These are phyloP conservation scores for Tiphia femorata DNA, from an alignment of 2,888 invertebrate species.

Conservation along the genomic window DNA sequence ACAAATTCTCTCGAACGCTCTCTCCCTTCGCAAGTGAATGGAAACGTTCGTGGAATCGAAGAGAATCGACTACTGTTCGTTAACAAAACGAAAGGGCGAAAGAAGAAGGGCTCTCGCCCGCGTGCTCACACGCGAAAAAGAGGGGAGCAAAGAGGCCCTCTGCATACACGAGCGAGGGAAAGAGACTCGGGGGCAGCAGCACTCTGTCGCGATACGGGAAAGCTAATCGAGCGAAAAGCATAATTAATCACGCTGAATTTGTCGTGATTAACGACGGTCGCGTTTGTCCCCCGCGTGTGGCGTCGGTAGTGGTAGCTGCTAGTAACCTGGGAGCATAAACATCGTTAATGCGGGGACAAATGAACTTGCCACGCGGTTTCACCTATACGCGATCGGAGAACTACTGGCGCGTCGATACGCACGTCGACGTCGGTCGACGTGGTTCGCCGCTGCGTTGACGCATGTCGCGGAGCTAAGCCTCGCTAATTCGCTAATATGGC, in stretches of 20 bases:
- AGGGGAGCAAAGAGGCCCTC: conserved; percentile 3
- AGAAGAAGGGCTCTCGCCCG: conserved; percentile 10
- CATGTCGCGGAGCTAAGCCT: too few relatives aligned
- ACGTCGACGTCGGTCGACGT: too few relatives aligned
- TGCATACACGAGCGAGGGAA: conserved; percentile 8
- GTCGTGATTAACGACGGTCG: conserved; percentile 58
- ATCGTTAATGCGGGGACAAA: conserved; percentile 52
- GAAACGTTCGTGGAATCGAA: too few relatives aligned
- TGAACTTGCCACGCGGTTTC: conserved; percentile 29
- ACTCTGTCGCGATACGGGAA: conserved; percentile 33
- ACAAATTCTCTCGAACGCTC: too few relatives aligned
- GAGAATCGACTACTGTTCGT: conserved; percentile 29
- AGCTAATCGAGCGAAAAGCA: conserved; percentile 62
- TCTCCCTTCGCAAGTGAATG: too few relatives aligned
- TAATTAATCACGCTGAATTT: conserved; percentile 62
- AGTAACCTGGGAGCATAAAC: conserved; percentile 47
- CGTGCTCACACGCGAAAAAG: not conserved
- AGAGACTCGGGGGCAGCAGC: conserved; percentile 19
- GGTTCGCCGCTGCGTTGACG: too few relatives aligned
- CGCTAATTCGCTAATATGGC: too few relatives aligned
- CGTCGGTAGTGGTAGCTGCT: too few relatives aligned
- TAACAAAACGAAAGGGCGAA: conserved; percentile 22
- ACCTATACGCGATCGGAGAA: conserved; percentile 18
- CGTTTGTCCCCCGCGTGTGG: conserved; percentile 40
- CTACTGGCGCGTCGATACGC: too few relatives aligned